phyloP scores from a whole-genome alignment of 2,888 invertebrate genomes.

The Arrhopalites spinosus region DNA sequence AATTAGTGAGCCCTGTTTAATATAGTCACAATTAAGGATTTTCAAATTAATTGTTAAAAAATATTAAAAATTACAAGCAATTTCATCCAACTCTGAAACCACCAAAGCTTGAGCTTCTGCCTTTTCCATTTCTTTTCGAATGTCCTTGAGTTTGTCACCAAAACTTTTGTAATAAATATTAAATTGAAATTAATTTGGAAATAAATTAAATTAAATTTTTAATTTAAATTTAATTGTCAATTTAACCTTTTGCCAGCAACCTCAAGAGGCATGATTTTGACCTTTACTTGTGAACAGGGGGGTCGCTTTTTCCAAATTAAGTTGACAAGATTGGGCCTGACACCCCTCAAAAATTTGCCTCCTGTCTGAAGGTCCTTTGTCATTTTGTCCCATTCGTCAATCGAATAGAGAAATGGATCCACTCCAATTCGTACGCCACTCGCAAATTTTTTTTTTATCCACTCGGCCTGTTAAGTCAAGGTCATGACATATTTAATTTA shows the following conservation, averaged over 20 bases:
- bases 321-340: constrained; percentile 75
- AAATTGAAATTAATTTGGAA: too few species aligned
- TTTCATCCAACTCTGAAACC: constrained; percentile 80
- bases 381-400: constrained; percentile 68
- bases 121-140: constrained; percentile 70
- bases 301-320: constrained; percentile 71
- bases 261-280: constrained; percentile 66
- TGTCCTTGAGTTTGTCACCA: constrained; percentile 69
- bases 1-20: constrained; percentile 75
- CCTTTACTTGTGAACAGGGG: constrained; percentile 62
- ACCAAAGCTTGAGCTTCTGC: constrained; percentile 70
- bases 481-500: too few species aligned
- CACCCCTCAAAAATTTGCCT: constrained; percentile 70
- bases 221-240: too few species aligned
- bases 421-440: constrained; percentile 71
- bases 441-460: constrained; percentile 71
- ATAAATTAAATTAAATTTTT: too few species aligned
- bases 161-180: constrained; percentile 58
- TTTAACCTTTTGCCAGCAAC: constrained; percentile 66
- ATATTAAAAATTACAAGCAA: constrained; percentile 74
- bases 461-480: constrained; percentile 67
- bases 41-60: too few species aligned
- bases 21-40: background rate
- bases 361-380: constrained; percentile 67
- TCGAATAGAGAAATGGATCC: constrained; percentile 74